Evolutionary conservation across 2,113 vertebrate species (phyloP), one percentile per base, ranked within the genome.

Genomic region (Pangasianodon hypophthalmus): DNA sequence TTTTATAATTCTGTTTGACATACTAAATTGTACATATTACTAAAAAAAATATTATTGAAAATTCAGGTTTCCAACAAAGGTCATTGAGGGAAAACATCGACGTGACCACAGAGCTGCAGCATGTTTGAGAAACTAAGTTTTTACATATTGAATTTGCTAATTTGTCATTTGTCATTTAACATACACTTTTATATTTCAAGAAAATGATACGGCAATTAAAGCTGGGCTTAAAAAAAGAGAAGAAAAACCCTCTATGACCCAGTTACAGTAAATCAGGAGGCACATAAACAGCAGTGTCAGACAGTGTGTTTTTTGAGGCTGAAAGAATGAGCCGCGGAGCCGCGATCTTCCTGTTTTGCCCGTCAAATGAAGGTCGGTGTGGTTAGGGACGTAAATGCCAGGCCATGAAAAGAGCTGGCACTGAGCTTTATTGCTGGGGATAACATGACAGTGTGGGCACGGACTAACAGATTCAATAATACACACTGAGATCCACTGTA

Each of bases 221-320:
- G 64, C 29, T 21, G 4, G 13, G 18, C 8, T 41, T 58, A 13
- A 77, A 54, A 83, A n/a, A 29, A 52, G 46, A 26, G 21, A 8
- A 83, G 62, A 37, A 92, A 93, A 94, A 89, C 73, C 69, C 92
- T 93, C 86, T 79, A 88, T 91, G 92, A 93, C 90, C 92, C 92
- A 93, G 93, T 92, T 91, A 92, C 93, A 92, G 93, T 95, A 95
- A 94, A 95, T 94, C 95, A 64, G 91, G 90, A 90, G 90, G 93
- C 93, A 93, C 93, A 94, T 94, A 95, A 95, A 94, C 90, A 92
- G 92, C 93, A 94, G 90, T 92, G 90, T 94, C 91, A 93, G 94
- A 94, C 94, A 93, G 93, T 90, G 94, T 94, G 87, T 83, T 94
- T 94, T 92, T 96, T 95, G 95, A 95, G 95, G 95, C 95, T 94